Conservation (phyloP, 2,888 invertebrate genomes). For the Cerceris rybyensis region DNA sequence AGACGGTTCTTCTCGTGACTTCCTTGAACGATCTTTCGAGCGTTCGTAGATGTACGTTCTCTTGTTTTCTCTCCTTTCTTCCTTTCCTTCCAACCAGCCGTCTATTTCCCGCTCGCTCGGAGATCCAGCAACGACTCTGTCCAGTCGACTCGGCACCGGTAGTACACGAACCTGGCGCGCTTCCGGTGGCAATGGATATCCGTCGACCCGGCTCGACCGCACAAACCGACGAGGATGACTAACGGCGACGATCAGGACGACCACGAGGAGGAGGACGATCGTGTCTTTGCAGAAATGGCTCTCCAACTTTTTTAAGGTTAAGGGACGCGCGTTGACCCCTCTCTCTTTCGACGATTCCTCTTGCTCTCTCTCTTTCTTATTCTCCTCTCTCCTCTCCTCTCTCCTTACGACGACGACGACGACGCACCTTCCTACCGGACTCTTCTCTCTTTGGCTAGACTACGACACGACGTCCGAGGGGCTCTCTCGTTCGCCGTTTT, state of each 20-base stretch:
- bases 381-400: constrained; percentile 59
- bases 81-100: constrained; percentile 39
- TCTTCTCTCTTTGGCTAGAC: constrained; percentile 68
- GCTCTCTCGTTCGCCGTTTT: constrained; percentile 56
- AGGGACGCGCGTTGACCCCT: constrained; percentile 65
- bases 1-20: constrained; percentile 35
- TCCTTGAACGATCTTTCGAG: constrained; percentile 46
- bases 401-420: constrained; percentile 40
- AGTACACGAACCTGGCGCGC: constrained; percentile 54
- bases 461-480: constrained; percentile 62
- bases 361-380: constrained; percentile 47
- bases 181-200: constrained; percentile 57
- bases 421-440: constrained; percentile 66
- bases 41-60: constrained; percentile 53
- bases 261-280: constrained; percentile 43
- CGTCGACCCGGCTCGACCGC: constrained; percentile 59
- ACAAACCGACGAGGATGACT: constrained; percentile 59
- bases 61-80: constrained; percentile 51
- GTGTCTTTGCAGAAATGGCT: constrained; percentile 68
- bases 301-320: constrained; percentile 65
- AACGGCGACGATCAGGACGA: constrained; percentile 46
- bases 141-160: constrained; percentile 60
- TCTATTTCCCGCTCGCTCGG: constrained; percentile 57
- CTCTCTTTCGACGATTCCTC: constrained; percentile 55
- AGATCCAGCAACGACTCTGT: constrained; percentile 42